Base-by-base conservation (phyloP, 2,113 vertebrate genomes). In the Emydocephalus ijimae region DNA sequence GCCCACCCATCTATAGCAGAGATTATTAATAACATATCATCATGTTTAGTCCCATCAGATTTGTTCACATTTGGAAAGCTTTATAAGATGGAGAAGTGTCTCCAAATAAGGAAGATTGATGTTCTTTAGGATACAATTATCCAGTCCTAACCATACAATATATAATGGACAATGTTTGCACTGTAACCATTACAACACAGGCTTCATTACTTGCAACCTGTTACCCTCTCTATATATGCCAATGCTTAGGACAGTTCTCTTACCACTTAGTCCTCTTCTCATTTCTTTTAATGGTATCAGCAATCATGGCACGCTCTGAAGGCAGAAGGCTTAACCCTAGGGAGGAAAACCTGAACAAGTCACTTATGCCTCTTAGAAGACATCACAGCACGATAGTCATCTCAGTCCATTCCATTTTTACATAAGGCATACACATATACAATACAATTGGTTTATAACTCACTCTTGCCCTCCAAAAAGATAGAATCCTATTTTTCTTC, bases 311-410 rank as follows among this genome's bases (percentile, higher is more conserved):
- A 10, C 5, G 91, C 81, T 94, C 87, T 11, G 96, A 94, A 29
- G 96, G 96, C 90, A 96, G 88, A 9, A 43, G 59, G 87, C 96
- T 95, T 81, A 96, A 92, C 3, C 95, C 97, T 97, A 90, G 85
- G 91, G 93, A 81, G 89, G 0, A 81, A 92, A 92, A 92, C 52
- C 57, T 91, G 55, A 55, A 85, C 23, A 57, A 54, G 12, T 7
- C 69, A 81, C 15, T 81, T 81, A 39, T 8, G 6, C 69, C 18
- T 39, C 34, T 81, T 7, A 81, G 34, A 81, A 21, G 34, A 81
- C 34, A 43, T 4, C 34, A 81, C 7, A 81, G 34, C 74, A 81
- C 6, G 34, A 81, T 21, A 81, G 74, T 21, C 18, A 39, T 81
- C 7, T 81, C 74, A 81, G 7, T 21, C 20, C 74, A 43, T 81